phyloP scores from a whole-genome alignment of 2,888 invertebrate species.

The Chouioia cunea region DNA sequence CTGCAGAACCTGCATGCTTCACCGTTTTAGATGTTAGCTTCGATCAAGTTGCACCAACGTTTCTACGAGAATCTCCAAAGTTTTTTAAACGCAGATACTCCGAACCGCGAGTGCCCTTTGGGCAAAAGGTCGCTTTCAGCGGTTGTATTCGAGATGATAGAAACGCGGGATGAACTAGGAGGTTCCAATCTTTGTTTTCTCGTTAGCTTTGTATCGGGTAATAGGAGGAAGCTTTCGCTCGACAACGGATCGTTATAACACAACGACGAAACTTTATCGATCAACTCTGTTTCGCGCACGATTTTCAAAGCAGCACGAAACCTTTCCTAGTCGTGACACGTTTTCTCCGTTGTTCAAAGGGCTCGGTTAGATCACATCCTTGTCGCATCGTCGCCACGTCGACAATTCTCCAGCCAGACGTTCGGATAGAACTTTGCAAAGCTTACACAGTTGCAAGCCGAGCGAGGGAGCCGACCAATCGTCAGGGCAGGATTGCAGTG shows the following conservation, averaged over 20 bases:
- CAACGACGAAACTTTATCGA: conserved; percentile 6
- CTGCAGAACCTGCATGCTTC: no score
- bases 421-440: background rate
- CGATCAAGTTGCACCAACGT: no score
- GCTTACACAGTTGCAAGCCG: background rate
- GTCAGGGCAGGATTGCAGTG: no score
- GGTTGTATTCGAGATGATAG: background rate
- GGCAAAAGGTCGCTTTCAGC: conserved; percentile 7
- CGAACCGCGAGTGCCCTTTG: background rate
- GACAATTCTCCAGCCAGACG: conserved; percentile 1
- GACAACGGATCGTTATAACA: conserved; percentile 17
- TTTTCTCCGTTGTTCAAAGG: conserved; percentile 7
- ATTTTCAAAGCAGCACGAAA: conserved; percentile 36
- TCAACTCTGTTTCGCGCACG: conserved; percentile 34
- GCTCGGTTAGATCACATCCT: conserved; percentile 1
- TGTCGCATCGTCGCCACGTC: background rate
- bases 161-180: background rate
- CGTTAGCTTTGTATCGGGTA: conserved; percentile 2
- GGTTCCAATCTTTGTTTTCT: conserved; percentile 24
- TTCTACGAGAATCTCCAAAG: no score
- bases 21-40: no score
- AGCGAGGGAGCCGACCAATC: no score
- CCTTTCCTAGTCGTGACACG: conserved; percentile 22
- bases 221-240: conserved; percentile 33
- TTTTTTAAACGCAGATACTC: no score